phyloP scores from a whole-genome alignment of 1,140 invertebrate genomes.

The Brachionus manjavacas region DNA sequence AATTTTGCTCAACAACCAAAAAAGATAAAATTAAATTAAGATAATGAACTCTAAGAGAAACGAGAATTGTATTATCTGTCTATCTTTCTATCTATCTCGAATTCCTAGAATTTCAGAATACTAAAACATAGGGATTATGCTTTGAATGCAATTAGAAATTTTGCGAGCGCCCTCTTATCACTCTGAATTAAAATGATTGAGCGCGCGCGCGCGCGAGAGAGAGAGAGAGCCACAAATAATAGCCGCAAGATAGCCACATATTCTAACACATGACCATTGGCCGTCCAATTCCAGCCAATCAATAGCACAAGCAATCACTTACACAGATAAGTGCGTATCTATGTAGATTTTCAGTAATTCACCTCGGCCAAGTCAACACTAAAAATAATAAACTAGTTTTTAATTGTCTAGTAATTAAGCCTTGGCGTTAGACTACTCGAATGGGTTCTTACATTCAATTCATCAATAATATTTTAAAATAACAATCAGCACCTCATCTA shows the following conservation, averaged over 20 bases:
- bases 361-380: neutral
- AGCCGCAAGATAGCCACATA: conserved; percentile 13
- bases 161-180: conserved; percentile 32
- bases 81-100: conserved; percentile 20
- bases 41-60: conserved; percentile 27
- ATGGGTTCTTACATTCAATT: neutral
- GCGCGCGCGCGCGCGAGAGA: too few relatives aligned
- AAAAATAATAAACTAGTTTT: conserved; percentile 33
- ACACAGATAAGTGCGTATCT: neutral
- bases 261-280: neutral
- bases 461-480: conserved; percentile 16
- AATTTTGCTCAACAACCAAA: neutral
- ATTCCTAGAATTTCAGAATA: conserved; percentile 32
- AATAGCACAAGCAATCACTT: neutral
- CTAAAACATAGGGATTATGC: neutral
- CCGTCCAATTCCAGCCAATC: neutral
- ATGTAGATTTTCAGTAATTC: neutral
- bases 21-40: conserved; percentile 19
- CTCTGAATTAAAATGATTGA: conserved; percentile 1
- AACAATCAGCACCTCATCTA: conserved; percentile 8
- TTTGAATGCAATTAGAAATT: neutral
- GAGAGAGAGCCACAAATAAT: neutral
- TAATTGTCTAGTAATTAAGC: conserved; percentile 32
- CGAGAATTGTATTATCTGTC: conserved; percentile 1
- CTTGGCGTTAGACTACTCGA: conserved; percentile 3